Conservation (phyloP, 2,888 invertebrate genomes). For the Mycalesis mineus region DNA sequence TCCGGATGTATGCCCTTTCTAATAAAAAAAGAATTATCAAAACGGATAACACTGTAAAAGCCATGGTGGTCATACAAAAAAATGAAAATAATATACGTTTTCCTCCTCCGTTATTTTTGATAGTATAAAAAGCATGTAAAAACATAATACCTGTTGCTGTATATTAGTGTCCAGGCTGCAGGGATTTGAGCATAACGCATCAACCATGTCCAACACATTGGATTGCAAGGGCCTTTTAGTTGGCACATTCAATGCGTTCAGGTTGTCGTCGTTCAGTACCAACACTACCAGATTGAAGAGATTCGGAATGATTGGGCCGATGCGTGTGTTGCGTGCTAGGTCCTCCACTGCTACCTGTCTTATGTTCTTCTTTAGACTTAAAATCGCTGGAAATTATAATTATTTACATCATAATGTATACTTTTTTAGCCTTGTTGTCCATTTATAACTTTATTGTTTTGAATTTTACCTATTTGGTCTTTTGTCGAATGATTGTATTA, state of each 20-base stretch:
- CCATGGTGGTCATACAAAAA: too few species aligned
- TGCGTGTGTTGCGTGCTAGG: conserved; percentile 75
- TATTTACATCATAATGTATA: too few species aligned
- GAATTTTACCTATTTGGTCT: too few species aligned
- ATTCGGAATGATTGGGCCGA: conserved; percentile 80
- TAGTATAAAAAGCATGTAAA: too few species aligned
- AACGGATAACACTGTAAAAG: too few species aligned
- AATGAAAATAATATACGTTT: too few species aligned
- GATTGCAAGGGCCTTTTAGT: conserved; percentile 68
- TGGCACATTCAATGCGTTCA: conserved; percentile 67
- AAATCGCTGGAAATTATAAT: conserved; percentile 63
- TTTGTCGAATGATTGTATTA: too few species aligned
- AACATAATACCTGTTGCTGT: conserved; percentile 68
- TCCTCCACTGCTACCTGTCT: conserved; percentile 76
- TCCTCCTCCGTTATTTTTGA: too few species aligned
- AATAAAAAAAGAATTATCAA: too few species aligned
- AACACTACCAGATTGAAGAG: conserved; percentile 79
- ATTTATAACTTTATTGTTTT: too few species aligned
- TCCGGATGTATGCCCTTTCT: too few species aligned
- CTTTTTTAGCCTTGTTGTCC: too few species aligned
- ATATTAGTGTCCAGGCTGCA: conserved; percentile 77
- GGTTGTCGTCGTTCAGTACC: conserved; percentile 77
- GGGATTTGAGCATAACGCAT: conserved; percentile 78
- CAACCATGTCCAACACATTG: conserved; percentile 76
- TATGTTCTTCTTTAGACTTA: conserved; percentile 72